These are phyloP conservation scores for Noctua pronuba DNA, from an alignment of 2,888 invertebrate species.

Conservation along the genomic window DNA sequence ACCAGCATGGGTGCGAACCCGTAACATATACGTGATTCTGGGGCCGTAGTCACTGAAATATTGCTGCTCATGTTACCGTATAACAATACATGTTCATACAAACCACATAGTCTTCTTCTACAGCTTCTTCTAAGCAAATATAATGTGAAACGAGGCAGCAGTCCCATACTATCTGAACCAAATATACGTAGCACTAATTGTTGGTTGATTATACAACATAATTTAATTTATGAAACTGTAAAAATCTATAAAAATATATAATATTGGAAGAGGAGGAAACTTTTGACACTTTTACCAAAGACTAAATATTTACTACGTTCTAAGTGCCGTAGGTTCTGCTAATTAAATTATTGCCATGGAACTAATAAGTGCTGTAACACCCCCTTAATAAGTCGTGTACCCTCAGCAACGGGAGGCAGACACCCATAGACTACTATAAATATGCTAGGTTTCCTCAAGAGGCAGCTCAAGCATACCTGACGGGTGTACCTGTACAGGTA, in stretches of 20 bases:
- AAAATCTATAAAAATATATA: not conserved
- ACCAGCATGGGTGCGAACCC: not conserved
- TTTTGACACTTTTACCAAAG: slow-evolving; percentile 17
- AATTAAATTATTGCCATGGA: no score
- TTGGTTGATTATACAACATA: slow-evolving; percentile 16
- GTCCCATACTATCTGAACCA: slow-evolving; percentile 40
- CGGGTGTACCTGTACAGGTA: no score
- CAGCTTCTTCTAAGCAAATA: slow-evolving; percentile 63
- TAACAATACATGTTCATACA: slow-evolving; percentile 14
- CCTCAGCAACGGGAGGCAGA: no score
- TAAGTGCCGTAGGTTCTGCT: no score
- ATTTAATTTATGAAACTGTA: slow-evolving; percentile 4
- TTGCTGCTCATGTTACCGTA: not conserved
- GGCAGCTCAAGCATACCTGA: no score
- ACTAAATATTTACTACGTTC: no score
- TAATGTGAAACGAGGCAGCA: slow-evolving; percentile 53
- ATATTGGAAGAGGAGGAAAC: not conserved
- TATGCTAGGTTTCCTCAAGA: no score
- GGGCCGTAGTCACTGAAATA: not conserved
- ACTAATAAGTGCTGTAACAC: no score
- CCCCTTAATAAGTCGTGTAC: no score
- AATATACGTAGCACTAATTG: slow-evolving; percentile 21
- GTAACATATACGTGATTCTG: not conserved
- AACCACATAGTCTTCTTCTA: slow-evolving; percentile 50
- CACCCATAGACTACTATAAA: no score